Conservation (phyloP, 2,113 vertebrate species). For the Rhineura floridana region DNA sequence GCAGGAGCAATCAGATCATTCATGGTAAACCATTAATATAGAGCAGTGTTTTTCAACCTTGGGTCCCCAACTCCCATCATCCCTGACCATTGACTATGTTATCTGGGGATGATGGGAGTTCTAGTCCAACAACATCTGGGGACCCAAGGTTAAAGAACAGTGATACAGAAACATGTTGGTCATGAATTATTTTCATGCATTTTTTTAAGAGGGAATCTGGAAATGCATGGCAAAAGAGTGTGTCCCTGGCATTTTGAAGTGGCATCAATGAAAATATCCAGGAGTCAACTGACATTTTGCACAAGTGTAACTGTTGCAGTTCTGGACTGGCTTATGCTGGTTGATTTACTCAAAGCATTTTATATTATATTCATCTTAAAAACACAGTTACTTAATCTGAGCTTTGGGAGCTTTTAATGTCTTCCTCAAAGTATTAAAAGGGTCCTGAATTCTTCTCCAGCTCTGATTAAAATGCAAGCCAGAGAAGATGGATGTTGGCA, state of each 20-base stretch:
- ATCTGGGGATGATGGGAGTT: no score
- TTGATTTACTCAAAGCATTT: background rate
- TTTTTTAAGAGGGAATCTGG: conserved; percentile 21
- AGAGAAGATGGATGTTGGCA: background rate
- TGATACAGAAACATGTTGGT: conserved; percentile 1
- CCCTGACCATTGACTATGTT: no score
- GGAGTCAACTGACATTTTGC: background rate
- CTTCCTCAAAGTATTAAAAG: background rate
- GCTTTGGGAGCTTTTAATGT: background rate
- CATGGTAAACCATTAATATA: background rate
- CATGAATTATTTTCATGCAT: conserved; percentile 1
- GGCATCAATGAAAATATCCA: background rate
- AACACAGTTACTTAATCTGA: background rate
- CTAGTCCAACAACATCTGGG: no score
- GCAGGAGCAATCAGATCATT: no score
- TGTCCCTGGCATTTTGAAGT: background rate
- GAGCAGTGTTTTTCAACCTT: no score
- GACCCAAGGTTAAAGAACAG: no score
- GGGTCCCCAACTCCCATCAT: no score
- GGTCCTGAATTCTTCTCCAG: background rate
- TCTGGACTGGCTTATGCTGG: background rate
- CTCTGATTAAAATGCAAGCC: background rate
- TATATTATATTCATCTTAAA: background rate
- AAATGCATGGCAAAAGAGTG: background rate
- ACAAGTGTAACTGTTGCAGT: background rate